Evolutionary conservation across 2,888 invertebrate species (phyloP), one percentile per base, ranked within the genome.

Genomic region (Torymus aiolomorphi): DNA sequence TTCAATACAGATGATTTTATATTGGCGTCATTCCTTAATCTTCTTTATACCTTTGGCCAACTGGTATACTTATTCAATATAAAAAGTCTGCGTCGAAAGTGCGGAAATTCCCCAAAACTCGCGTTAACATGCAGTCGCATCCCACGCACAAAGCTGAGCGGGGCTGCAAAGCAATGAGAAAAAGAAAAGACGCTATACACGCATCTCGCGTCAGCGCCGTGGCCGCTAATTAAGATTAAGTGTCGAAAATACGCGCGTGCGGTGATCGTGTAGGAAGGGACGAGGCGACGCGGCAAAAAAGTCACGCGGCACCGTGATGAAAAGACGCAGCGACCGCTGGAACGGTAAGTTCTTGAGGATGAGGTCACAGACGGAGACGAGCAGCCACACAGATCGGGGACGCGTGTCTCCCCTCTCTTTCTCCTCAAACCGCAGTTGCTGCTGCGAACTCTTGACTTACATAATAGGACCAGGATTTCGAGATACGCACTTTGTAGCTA

Each of bases 271-370:
- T 31, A 31, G 31, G 31, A 31, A 31, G 31, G 51, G 14, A 2
- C 10, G 16, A 31, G 31, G 42, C 12, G 3, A 18, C 56, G 13
- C 56, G 42, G 5, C 65, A 16, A 56, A 56, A 1, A 56, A 31
- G 31, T 31, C 31, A 20, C 13, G 11, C 51, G 0, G 2, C 12
- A 18, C 31, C 14, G 70, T 52, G 69, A 56, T n/a, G 54, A 73
- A 63, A 52, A 14, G 16, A 52, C n/a, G 8, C n/a, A 12, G 31
- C 51, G 56, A 49, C 16, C 10, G 59, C 80, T 16, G 14, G 31
- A 71, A 14, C 18, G 51, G 61, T 20, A 87, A 87, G 86, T 87
- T 86, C 85, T 86, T 82, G 84, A 82, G 82, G 85, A 88, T 86
- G 86, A 88, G 85, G 86, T 88, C 87, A 87, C 84, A 83, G 73